Percentiles rank a stretch among this genome's conserved stretches.
These are phyloP conservation scores for Drosophila kokeensis DNA, from an alignment of 2,888 invertebrate species.

Conservation along the genomic window DNA sequence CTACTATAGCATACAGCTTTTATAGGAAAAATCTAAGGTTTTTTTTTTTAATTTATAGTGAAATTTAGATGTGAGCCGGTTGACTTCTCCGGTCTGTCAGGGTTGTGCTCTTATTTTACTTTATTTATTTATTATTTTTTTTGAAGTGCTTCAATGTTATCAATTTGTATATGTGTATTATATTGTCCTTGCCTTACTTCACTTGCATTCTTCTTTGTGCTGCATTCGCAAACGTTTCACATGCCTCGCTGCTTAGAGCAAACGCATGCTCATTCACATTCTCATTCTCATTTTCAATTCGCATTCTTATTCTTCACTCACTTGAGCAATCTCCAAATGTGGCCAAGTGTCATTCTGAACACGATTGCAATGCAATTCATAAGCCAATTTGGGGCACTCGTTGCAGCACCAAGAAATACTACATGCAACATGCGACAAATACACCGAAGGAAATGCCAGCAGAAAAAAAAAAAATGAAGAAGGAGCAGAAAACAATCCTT, in stretches of 20 bases:
- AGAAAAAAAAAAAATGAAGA: background rate
- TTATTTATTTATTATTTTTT: too few species aligned
- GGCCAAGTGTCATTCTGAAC: constrained; percentile 25
- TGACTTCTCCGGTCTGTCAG: background rate
- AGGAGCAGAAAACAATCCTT: constrained; percentile 47
- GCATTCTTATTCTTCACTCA: background rate
- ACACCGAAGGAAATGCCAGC: constrained; percentile 9
- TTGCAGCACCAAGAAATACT: background rate
- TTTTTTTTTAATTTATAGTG: background rate
- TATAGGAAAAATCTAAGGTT: background rate
- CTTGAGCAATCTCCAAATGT: constrained; percentile 7
- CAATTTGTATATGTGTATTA: too few species aligned
- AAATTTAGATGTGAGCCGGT: background rate
- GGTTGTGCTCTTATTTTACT: background rate
- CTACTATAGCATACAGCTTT: background rate
- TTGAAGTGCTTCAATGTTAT: background rate
- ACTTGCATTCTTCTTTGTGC: background rate
- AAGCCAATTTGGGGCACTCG: constrained; percentile 50
- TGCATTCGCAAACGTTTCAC: constrained; percentile 22
- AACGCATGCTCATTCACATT: background rate
- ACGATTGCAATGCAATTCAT: constrained; percentile 37
- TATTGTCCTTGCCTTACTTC: background rate
- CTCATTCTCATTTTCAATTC: background rate
- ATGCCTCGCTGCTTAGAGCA: background rate
- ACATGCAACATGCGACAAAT: constrained; percentile 4